These are phyloP conservation scores for Acleris cristana DNA, from an alignment of 2,888 invertebrate genomes.

Conservation along the genomic window DNA sequence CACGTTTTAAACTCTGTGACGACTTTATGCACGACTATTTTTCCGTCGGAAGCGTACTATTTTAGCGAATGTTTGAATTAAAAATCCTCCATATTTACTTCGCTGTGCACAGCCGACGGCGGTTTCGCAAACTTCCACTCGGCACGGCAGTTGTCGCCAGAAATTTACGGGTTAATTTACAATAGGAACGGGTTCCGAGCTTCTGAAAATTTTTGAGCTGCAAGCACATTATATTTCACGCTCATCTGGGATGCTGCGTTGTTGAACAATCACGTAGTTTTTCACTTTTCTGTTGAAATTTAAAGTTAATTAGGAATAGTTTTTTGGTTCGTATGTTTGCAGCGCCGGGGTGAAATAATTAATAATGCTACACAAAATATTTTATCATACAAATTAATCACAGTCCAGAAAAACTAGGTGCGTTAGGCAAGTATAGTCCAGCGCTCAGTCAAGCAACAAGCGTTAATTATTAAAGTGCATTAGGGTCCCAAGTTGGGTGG, in stretches of 20 bases:
- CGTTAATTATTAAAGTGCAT: constrained; percentile 80
- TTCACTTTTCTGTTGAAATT: not conserved
- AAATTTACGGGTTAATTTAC: constrained; percentile 84
- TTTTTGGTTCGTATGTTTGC: not conserved
- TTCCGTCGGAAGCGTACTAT: constrained; percentile 24
- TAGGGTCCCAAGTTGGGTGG: constrained; percentile 71
- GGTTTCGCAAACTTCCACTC: constrained; percentile 74
- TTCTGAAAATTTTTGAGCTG: constrained; percentile 71
- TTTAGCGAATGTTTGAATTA: constrained; percentile 36
- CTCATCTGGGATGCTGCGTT: constrained; percentile 47
- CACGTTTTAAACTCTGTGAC: constrained; percentile 1
- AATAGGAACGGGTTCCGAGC: constrained; percentile 72
- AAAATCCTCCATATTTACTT: constrained; percentile 36
- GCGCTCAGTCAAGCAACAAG: constrained; percentile 46
- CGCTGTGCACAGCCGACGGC: constrained; percentile 68
- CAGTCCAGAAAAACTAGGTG: constrained; percentile 23
- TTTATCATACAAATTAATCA: not conserved
- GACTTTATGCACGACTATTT: constrained; percentile 18
- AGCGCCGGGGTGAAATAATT: not conserved
- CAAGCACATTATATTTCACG: constrained; percentile 57
- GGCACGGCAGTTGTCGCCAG: constrained; percentile 78
- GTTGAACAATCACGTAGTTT: not conserved
- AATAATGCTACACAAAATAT: constrained; percentile 6
- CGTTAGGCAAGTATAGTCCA: constrained; percentile 29
- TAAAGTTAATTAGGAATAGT: not conserved